Conservation (phyloP, 2,888 invertebrate species). For the Chaitophorus viminalis region DNA sequence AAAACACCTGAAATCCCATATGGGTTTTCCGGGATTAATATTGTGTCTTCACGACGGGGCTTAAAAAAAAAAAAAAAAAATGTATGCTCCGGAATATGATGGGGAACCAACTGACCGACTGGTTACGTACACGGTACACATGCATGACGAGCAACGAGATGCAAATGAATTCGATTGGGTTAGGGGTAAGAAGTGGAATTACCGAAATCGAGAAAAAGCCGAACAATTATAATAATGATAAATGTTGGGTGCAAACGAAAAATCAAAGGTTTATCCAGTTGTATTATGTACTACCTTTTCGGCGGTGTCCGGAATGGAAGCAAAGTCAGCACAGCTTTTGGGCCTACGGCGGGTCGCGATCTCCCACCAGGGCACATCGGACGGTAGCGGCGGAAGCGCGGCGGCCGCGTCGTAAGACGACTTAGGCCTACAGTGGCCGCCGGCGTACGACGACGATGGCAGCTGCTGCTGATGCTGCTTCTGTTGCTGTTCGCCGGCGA, state of each 20-base stretch:
- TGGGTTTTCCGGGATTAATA: no score
- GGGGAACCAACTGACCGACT: no score
- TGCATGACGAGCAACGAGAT: no score
- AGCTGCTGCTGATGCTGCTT: conserved; percentile 1
- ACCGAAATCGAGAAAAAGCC: no score
- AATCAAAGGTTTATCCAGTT: neutral
- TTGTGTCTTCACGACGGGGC: no score
- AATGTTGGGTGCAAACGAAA: neutral
- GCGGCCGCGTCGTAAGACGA: conserved; percentile 63
- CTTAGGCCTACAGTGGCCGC: conserved; percentile 64
- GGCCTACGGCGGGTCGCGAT: conserved; percentile 82
- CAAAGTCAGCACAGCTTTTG: conserved; percentile 79
- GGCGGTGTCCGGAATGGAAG: neutral
- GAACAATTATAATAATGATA: no score
- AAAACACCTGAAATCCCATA: no score
- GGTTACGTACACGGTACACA: no score
- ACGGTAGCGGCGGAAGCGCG: conserved; percentile 73
- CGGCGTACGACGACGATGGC: neutral
- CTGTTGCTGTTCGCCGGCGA: conserved; percentile 68
- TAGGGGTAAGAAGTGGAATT: no score
- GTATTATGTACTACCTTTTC: conserved; percentile 48
- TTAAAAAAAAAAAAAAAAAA: no score
- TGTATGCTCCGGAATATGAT: no score
- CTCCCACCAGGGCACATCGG: conserved; percentile 89
- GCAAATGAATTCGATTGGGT: no score